Conservation (phyloP, 2,888 invertebrate genomes). For the Chouioia cunea region DNA sequence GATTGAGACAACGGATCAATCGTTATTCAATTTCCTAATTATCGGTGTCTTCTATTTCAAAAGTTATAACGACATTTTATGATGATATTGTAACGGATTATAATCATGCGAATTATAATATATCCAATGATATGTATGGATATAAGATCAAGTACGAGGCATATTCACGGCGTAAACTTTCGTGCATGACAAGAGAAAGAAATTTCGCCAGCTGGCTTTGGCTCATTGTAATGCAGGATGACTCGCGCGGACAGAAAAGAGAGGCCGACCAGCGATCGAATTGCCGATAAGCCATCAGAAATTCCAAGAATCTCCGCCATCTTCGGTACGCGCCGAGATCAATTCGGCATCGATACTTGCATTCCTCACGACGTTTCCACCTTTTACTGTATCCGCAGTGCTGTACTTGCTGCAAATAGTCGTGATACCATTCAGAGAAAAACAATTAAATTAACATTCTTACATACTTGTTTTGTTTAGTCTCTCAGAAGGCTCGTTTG, state of each 20-base stretch:
- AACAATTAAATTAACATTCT: not conserved
- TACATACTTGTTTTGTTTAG: too few relatives aligned
- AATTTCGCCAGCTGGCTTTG: slow-evolving; percentile 6
- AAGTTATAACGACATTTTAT: too few relatives aligned
- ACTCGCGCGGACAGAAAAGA: slow-evolving; percentile 10
- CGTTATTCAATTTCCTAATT: too few relatives aligned
- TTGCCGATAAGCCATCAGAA: slow-evolving; percentile 27
- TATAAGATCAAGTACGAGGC: not conserved
- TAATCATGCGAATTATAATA: too few relatives aligned
- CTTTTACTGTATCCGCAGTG: not conserved
- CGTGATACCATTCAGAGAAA: slow-evolving; percentile 10
- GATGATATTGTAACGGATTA: too few relatives aligned
- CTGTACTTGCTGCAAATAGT: slow-evolving; percentile 1
- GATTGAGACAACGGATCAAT: too few relatives aligned
- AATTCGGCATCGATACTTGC: slow-evolving; percentile 34
- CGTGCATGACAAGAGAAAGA: slow-evolving; percentile 2
- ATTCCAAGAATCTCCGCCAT: slow-evolving; percentile 42
- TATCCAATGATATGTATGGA: too few relatives aligned
- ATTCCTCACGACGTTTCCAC: not conserved
- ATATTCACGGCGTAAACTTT: not conserved
- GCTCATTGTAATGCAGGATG: slow-evolving; percentile 24
- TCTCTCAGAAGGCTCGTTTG: too few relatives aligned
- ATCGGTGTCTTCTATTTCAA: too few relatives aligned
- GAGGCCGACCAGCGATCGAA: slow-evolving; percentile 2
- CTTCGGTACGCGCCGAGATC: slow-evolving; percentile 33